Evolutionary conservation across 2,888 invertebrate genomes (phyloP).

Genomic region (Chymomyza fuscimana): DNA sequence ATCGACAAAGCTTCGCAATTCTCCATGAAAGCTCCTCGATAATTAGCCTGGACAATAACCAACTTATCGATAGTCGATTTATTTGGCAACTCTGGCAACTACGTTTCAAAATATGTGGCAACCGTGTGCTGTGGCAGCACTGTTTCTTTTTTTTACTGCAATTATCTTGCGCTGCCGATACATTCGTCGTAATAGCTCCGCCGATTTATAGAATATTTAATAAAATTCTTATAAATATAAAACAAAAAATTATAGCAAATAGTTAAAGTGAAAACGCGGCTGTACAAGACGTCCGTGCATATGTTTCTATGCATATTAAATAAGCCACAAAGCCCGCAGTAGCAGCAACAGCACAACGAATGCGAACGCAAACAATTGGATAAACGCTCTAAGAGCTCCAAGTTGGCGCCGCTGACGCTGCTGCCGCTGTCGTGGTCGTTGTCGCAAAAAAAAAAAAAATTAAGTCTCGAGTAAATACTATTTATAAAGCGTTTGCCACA

Average conservation of each 20-base stretch:
- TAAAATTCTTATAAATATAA: not conserved
- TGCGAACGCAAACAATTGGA: constrained; percentile 62
- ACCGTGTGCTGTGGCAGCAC: constrained; percentile 20
- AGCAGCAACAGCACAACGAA: constrained; percentile 36
- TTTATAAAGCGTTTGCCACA: not conserved
- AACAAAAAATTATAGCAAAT: not conserved
- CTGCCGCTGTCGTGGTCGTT: not conserved
- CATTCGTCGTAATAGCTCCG: constrained; percentile 2
- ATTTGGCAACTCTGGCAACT: not conserved
- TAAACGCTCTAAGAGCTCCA: constrained; percentile 46
- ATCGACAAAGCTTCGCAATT: no score
- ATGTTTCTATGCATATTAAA: not conserved
- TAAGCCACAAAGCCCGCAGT: constrained; percentile 30
- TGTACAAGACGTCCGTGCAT: not conserved
- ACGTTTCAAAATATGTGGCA: not conserved
- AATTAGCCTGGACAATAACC: no score
- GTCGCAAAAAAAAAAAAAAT: not conserved
- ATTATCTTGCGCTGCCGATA: constrained; percentile 25
- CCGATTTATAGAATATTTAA: not conserved
- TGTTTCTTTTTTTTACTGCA: constrained; percentile 10
- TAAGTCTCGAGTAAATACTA: not conserved
- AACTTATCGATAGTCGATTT: not conserved
- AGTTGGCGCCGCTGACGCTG: constrained; percentile 2
- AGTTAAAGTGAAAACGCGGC: not conserved
- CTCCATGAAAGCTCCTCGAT: no score